phyloP scores from a whole-genome alignment of 2,797 vertebrate species.

The Lacerta bilineata region DNA sequence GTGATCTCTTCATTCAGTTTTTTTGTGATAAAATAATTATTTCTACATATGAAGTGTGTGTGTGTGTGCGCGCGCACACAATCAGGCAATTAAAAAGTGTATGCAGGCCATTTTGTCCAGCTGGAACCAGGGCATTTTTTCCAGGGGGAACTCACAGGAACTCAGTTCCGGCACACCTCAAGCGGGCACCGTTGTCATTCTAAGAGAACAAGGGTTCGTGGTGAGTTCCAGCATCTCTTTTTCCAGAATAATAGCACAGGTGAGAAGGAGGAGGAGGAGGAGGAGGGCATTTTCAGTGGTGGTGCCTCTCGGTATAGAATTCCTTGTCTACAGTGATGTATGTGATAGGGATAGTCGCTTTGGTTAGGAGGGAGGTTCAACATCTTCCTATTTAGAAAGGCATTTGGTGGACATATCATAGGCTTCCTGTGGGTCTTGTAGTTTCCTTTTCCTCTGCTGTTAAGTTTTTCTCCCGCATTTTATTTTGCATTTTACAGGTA shows the following conservation, averaged over 20 bases:
- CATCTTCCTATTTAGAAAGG: not conserved
- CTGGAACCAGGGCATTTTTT: too few species aligned
- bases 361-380: not conserved
- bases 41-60: not conserved
- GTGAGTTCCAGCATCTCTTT: too few species aligned
- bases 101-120: too few species aligned
- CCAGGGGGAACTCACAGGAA: too few species aligned
- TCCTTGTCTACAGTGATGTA: not conserved
- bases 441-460: not conserved
- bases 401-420: not conserved
- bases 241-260: too few species aligned
- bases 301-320: not conserved
- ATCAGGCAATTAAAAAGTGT: too few species aligned
- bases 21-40: not conserved
- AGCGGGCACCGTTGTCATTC: too few species aligned
- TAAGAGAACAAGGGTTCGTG: too few species aligned
- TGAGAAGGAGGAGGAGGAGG: not conserved
- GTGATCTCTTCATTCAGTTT: too few species aligned
- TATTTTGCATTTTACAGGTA: not conserved
- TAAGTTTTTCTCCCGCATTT: not conserved
- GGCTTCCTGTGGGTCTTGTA: not conserved
- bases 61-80: not conserved
- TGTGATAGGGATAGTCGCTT: not conserved
- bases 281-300: not conserved
- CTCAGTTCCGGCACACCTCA: too few species aligned